Base-by-base conservation (phyloP, 2,888 invertebrate species). In the Dinocampus coccinellae region DNA sequence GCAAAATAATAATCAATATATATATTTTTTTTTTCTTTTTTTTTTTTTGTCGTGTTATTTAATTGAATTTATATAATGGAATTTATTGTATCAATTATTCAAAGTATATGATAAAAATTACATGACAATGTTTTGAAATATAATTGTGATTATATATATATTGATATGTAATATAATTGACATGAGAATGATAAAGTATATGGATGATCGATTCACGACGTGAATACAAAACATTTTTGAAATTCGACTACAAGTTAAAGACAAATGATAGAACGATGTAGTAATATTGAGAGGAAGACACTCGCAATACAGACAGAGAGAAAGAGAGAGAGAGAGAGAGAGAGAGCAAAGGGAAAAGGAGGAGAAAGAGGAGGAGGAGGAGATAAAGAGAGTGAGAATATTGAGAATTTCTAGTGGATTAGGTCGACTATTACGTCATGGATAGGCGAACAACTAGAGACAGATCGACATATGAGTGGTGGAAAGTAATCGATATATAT, bases 351-450 rank as follows among this genome's bases (percentile, higher is more conserved):
- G n/a, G n/a, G n/a, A n/a, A n/a, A n/a, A n/a, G n/a, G n/a, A n/a
- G n/a, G n/a, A n/a, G n/a, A n/a, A n/a, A n/a, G n/a, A n/a, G n/a
- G n/a, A n/a, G n/a, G n/a, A n/a, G n/a, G n/a, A n/a, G n/a, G n/a
- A n/a, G n/a, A n/a, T n/a, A n/a, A n/a, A n/a, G n/a, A n/a, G n/a
- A n/a, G n/a, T n/a, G 42, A 26, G 39, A 39, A 39, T n/a, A 39
- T n/a, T 20, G 62, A 62, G 62, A 62, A 62, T 62, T 62, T 16
- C 47, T 29, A 20, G 63, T 52, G 63, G 63, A 47, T 63, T 63
- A 63, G 47, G 63, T 63, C 63, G 62, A 24, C n/a, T 39, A 6
- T 63, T 63, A 26, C 63, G 63, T 63, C 63, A 63, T 47, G 29
- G 63, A 63, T n/a, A 29, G 26, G 47, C 10, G 26, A 47, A 10